phyloP scores from a whole-genome alignment of 2,888 invertebrate species.

The Nemotelus nigrinus region DNA sequence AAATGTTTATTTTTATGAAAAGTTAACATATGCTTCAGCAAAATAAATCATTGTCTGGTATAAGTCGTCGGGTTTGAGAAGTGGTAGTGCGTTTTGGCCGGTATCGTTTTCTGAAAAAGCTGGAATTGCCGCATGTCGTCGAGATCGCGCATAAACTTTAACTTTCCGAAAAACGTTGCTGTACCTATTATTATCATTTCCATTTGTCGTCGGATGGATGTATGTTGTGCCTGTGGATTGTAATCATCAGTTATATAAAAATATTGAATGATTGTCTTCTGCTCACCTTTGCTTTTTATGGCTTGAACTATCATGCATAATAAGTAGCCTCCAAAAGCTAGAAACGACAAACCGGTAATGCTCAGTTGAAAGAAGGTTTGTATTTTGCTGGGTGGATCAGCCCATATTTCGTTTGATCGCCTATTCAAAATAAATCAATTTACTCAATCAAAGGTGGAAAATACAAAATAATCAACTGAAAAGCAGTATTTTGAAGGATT shows the following conservation, averaged over 20 bases:
- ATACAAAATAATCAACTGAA: background rate
- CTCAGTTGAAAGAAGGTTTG: conserved; percentile 81
- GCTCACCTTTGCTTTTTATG: conserved; percentile 72
- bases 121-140: conserved; percentile 48
- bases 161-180: conserved; percentile 60
- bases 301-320: conserved; percentile 81
- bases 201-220: conserved; percentile 60
- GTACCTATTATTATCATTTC: conserved; percentile 51
- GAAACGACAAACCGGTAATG: conserved; percentile 80
- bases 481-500: no score
- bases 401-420: conserved; percentile 57
- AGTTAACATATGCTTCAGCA: conserved; percentile 64
- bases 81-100: conserved; percentile 58
- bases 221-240: conserved; percentile 60
- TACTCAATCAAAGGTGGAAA: background rate
- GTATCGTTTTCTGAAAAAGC: conserved; percentile 58
- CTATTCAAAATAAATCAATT: background rate
- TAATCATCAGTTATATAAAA: conserved; percentile 3
- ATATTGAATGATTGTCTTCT: no score
- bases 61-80: conserved; percentile 59
- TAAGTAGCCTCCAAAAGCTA: conserved; percentile 86
- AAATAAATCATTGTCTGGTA: conserved; percentile 63
- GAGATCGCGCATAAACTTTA: conserved; percentile 61
- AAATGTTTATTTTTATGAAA: background rate
- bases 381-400: conserved; percentile 70